Evolutionary conservation across 2,888 invertebrate genomes (phyloP).

Genomic region (Venusia cambrica): DNA sequence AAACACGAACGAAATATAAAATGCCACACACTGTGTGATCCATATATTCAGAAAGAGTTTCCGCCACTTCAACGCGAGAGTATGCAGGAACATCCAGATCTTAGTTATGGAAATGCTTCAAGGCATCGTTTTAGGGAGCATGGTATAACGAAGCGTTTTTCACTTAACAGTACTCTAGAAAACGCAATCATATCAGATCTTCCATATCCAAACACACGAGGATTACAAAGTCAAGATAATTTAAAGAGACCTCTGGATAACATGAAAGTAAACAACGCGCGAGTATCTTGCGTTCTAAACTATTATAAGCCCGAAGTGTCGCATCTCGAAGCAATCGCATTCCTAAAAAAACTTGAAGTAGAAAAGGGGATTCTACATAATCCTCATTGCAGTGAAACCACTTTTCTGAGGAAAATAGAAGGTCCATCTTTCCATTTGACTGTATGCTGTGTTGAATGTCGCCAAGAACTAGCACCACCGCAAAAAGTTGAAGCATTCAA

Average conservation of each 20-base stretch:
- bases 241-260: constrained; percentile 5
- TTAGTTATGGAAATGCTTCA: not conserved
- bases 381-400: constrained; percentile 16
- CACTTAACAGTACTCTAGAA: not conserved
- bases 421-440: constrained; percentile 15
- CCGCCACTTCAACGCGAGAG: not conserved
- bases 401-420: constrained; percentile 10
- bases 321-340: constrained; percentile 10
- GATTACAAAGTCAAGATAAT: too few relatives aligned
- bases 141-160: not conserved
- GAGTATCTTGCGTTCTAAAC: constrained; percentile 11
- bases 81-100: constrained; percentile 10
- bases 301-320: constrained; percentile 13
- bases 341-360: constrained; percentile 9
- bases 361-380: constrained; percentile 13
- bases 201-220: not conserved
- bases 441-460: constrained; percentile 13
- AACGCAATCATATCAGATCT: not conserved
- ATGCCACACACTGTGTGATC: not conserved
- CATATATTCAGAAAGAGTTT: not conserved
- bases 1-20: not conserved
- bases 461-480: constrained; percentile 16
- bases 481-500: constrained; percentile 17
- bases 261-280: constrained; percentile 7
- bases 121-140: constrained; percentile 1